phyloP scores from a whole-genome alignment of 2,888 invertebrate species.

The Drosophila incognita region DNA sequence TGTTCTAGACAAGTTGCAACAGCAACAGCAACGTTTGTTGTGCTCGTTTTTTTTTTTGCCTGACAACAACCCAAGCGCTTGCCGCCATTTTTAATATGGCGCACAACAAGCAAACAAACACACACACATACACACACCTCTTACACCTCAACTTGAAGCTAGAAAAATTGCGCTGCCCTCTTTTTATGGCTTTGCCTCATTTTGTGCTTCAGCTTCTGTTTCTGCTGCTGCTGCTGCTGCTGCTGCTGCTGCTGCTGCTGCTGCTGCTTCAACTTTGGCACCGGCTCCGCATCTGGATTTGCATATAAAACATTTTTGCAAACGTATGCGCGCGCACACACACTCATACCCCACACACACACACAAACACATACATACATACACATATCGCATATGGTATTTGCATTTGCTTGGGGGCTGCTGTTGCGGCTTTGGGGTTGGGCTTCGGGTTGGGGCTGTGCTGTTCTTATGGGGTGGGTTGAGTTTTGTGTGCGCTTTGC shows the following conservation, averaged over 20 bases:
- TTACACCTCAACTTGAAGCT: conserved; percentile 53
- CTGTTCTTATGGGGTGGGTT: neutral
- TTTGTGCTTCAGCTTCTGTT: conserved; percentile 19
- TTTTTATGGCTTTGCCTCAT: conserved; percentile 49
- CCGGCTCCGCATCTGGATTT: conserved; percentile 60
- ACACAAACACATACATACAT: conserved; percentile 23
- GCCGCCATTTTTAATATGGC: conserved; percentile 83
- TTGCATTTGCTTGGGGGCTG: conserved; percentile 59
- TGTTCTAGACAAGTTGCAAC: conserved; percentile 59
- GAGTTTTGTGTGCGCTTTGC: conserved; percentile 58
- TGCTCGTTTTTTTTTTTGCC: conserved; percentile 40
- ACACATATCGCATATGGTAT: conserved; percentile 45
- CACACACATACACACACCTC: conserved; percentile 33
- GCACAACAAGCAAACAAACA: conserved; percentile 49
- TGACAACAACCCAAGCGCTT: conserved; percentile 56
- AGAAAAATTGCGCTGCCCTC: conserved; percentile 45
- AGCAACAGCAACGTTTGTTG: conserved; percentile 52
- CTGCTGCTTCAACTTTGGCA: conserved; percentile 37
- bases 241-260: conserved; percentile 11
- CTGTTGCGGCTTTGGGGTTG: neutral
- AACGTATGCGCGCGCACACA: conserved; percentile 72
- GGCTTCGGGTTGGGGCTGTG: neutral
- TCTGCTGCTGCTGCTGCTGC: conserved; percentile 11
- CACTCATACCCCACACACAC: conserved; percentile 16
- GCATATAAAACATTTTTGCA: conserved; percentile 77